Evolutionary conservation across 2,888 invertebrate genomes (phyloP).

Genomic region (Helicoverpa assulta): DNA sequence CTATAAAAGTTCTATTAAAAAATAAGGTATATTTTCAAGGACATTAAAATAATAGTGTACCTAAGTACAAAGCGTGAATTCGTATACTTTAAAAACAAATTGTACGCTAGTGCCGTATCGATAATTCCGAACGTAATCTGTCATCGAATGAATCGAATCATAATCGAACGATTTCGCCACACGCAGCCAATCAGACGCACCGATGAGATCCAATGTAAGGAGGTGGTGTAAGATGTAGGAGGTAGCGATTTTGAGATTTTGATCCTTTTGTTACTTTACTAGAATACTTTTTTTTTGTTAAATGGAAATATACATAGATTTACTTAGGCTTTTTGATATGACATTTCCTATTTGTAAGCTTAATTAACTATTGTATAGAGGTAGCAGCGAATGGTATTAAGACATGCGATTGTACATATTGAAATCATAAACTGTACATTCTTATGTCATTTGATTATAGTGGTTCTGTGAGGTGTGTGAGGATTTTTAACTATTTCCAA

Average conservation of each 20-base stretch:
- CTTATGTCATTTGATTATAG: too few relatives aligned
- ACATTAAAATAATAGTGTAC: conserved; percentile 12
- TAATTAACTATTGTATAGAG: too few relatives aligned
- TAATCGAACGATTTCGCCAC: conserved; percentile 87
- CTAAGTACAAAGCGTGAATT: conserved; percentile 22
- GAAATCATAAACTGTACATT: too few relatives aligned
- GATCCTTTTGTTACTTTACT: neutral
- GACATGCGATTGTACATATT: too few relatives aligned
- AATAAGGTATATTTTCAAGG: neutral
- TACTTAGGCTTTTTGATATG: too few relatives aligned
- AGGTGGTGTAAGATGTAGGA: conserved; percentile 62
- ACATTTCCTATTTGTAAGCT: too few relatives aligned
- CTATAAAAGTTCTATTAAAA: neutral
- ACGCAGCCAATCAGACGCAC: conserved; percentile 88
- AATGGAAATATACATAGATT: too few relatives aligned
- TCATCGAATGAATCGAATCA: conserved; percentile 88
- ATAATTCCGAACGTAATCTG: conserved; percentile 81
- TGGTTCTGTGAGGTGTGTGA: too few relatives aligned
- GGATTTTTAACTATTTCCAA: too few relatives aligned
- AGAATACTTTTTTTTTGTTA: too few relatives aligned
- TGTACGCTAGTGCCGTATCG: conserved; percentile 64
- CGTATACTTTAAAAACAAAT: conserved; percentile 51
- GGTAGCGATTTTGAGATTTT: conserved; percentile 37
- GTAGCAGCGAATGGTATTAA: too few relatives aligned
- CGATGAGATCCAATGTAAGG: conserved; percentile 83